Evolutionary conservation across 2,797 vertebrate genomes (phyloP), one percentile per base, ranked within the genome.

Genomic region (Calcarius lapponicus): DNA sequence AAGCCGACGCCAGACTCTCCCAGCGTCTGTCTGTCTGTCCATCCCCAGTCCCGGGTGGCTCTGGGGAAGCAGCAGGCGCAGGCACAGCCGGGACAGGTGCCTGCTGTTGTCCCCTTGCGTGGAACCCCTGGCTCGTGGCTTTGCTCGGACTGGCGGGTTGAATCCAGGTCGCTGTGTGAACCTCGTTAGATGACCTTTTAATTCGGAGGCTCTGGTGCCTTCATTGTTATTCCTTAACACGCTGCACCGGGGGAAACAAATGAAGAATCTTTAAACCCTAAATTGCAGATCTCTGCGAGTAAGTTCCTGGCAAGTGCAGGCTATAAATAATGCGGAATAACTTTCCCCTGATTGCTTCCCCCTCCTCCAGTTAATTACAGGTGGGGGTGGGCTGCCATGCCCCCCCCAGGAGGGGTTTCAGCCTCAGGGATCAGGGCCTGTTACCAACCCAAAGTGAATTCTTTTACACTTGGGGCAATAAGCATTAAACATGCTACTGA

Each of bases 261-360:
- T 83, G 91, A 92, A 81, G 91, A 91, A 75, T 96, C 92, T 96
- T 96, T 96, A 97, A 94, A 95, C 62, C 87, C 91, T 93, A 94
- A 92, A 96, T 96, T 96, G 93, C 96, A 91, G 72, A 94, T 92
- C 92, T 94, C 94, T 90, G 84, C 21, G 32, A 95, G 95, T 92
- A 90, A 94, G 95, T 94, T 95, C 93, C 95, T 96, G 95, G 92
- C 95, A 94, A 95, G 82, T 90, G 92, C 40, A 26, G 89, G 93
- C 93, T 96, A 94, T 96, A 96, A 97, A 96, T 96, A 96, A 96
- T 92, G 89, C 89, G 81, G 89, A 83, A 94, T 93, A 96, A 96
- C 95, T 97, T 95, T 90, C 45, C 87, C 85, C 89, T 97, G 96
- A 96, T 97, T 96, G 90, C 95, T 96, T 94, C 82, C 88, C 93